These are phyloP conservation scores for Cygnus olor DNA, from an alignment of 2,797 vertebrate species.

Conservation along the genomic window DNA sequence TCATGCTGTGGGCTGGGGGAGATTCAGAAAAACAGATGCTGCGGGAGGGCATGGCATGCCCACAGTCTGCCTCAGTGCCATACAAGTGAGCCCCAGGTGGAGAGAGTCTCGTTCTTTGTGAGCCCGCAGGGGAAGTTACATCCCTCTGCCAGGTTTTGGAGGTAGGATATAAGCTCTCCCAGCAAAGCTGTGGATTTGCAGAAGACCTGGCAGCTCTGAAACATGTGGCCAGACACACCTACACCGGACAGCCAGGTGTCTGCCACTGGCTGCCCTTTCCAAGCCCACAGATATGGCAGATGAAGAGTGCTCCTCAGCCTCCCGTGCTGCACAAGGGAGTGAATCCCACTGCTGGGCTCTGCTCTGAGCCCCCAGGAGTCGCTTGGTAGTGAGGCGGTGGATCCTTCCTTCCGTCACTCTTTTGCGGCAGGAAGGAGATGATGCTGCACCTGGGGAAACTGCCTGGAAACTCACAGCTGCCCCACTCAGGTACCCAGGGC, in stretches of 20 bases:
- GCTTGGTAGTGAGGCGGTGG: too few species aligned
- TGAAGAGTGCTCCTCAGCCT: not conserved
- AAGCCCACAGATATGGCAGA: not conserved
- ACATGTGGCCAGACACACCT: not conserved
- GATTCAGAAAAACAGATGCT: not conserved
- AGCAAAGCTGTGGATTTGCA: not conserved
- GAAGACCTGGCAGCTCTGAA: not conserved
- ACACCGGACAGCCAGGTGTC: not conserved
- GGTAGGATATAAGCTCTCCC: not conserved
- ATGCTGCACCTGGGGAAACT: not conserved
- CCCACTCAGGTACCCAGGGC: not conserved
- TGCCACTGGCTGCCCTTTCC: not conserved
- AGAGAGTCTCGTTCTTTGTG: not conserved
- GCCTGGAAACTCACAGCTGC: not conserved
- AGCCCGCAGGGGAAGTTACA: not conserved
- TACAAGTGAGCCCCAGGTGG: not conserved
- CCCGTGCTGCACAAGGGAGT: not conserved
- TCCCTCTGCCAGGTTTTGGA: not conserved
- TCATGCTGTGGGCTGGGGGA: fast-evolving
- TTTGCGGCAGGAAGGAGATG: not conserved
- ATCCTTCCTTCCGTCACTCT: not conserved
- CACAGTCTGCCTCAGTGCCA: fast-evolving
- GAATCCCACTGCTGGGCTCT: not conserved
- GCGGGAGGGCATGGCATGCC: not conserved
- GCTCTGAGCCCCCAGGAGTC: too few species aligned